Evolutionary conservation across 2,113 vertebrate genomes (phyloP), one percentile per base, ranked within the genome.

Genomic region (Mirza zaza): DNA sequence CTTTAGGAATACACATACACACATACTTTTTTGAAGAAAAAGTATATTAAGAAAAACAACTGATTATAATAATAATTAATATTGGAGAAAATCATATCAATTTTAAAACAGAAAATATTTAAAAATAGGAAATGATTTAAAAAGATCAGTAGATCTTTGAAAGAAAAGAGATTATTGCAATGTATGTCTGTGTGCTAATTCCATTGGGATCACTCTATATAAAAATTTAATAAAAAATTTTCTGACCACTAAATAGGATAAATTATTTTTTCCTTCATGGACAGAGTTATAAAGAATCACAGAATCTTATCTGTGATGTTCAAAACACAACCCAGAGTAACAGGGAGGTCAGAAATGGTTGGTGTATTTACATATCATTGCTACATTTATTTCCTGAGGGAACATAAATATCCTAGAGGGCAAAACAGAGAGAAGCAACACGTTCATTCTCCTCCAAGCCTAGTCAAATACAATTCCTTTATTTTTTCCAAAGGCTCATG

Each of bases 311-410:
- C 59, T 80, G 77, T 85, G 90, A 94, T 97, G 83, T 61, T 73
- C 61, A 75, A 96, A 73, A 95, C 70, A 96, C 59, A 86, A 96
- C 88, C 15, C 17, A 87, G 83, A 96, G 89, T 65, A 97, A 97
- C 29, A 94, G 68, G 75, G 18, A 80, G 61, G 48, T 73, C 65
- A 97, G 92, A 97, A 91, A 17, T 0, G 8, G 1, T 86, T 91
- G 61, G 25, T 90, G 14, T 32, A 91, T 89, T 95, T 92, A 17
- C 52, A 75, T 70, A 75, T 93, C 84, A 12, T 52, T 94, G 17
- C 32, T 86, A 3, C 14, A 4, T 93, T 97, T 97, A 96, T 92
- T 97, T 97, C 3, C 1, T 79, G 95, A 76, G 2, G 87, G 57
- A 94, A 25, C 10, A 88, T 67, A 83, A 68, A 84, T 95, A 97